Percentiles rank a stretch among this genome's conserved stretches.
Evolutionary conservation across 2,113 vertebrate species (phyloP).

Genomic region (Microtus ochrogaster): DNA sequence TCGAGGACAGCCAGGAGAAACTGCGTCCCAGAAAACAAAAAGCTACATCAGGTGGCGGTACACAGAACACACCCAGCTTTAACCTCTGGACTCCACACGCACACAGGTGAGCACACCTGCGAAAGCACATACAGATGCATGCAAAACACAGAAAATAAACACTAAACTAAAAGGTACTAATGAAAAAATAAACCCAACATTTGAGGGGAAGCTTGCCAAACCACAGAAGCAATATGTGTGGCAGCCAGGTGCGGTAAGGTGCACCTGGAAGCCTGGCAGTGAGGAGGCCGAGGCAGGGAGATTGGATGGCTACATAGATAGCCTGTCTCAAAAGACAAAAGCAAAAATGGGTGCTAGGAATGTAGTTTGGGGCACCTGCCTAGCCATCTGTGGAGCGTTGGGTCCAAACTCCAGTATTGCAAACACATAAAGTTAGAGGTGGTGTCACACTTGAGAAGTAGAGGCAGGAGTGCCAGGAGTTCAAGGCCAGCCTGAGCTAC

Average conservation of each 20-base stretch:
- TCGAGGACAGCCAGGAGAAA: neutral
- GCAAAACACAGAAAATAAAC: neutral
- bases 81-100: neutral
- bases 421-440: neutral
- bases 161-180: neutral
- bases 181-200: neutral
- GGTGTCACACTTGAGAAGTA: neutral
- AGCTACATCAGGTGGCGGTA: neutral
- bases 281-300: neutral
- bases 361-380: neutral
- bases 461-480: neutral
- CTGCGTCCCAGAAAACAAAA: neutral
- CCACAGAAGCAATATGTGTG: neutral
- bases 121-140: too few species aligned
- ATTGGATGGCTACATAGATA: neutral
- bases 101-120: neutral
- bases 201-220: neutral
- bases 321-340: neutral
- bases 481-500: neutral
- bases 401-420: neutral
- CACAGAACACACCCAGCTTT: neutral
- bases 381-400: neutral
- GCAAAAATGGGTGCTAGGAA: neutral
- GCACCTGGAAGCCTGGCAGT: neutral
- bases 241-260: neutral